These are phyloP conservation scores for Psammodynastes pulverulentus DNA, from an alignment of 2,113 vertebrate genomes.

Conservation along the genomic window DNA sequence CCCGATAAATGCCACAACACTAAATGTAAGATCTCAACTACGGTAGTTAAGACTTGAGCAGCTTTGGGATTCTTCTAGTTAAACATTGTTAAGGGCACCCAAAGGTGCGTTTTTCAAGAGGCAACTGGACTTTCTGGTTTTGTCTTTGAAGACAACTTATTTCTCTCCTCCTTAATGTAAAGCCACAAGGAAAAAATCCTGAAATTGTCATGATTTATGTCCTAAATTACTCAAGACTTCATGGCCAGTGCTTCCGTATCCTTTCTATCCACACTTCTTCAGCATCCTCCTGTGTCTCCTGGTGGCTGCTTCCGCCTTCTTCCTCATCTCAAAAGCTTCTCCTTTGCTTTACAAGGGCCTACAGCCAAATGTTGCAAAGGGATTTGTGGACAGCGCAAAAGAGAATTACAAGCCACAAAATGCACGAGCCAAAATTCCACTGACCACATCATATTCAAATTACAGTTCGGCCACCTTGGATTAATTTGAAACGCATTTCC, in stretches of 20 bases:
- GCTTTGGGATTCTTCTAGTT: neutral
- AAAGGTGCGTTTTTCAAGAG: too few species aligned
- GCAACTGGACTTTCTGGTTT: too few species aligned
- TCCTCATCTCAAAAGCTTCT: neutral
- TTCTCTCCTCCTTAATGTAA: neutral
- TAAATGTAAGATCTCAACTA: neutral
- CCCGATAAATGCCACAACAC: neutral
- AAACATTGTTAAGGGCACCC: neutral
- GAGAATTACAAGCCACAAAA: neutral
- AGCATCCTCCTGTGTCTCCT: neutral
- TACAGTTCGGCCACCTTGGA: neutral
- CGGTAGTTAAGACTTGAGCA: neutral
- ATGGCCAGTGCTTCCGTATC: neutral
- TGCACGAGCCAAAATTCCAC: neutral
- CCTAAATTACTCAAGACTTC: neutral
- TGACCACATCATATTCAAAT: too few species aligned
- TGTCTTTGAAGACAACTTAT: neutral
- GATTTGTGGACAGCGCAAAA: neutral
- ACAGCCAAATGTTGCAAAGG: neutral
- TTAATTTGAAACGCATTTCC: neutral
- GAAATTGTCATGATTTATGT: neutral
- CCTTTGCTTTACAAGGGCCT: neutral
- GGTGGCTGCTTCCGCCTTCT: neutral
- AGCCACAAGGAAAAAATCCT: neutral
- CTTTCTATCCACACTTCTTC: neutral